phyloP scores from a whole-genome alignment of 2,113 vertebrate species.

The Pardalotus punctatus region DNA sequence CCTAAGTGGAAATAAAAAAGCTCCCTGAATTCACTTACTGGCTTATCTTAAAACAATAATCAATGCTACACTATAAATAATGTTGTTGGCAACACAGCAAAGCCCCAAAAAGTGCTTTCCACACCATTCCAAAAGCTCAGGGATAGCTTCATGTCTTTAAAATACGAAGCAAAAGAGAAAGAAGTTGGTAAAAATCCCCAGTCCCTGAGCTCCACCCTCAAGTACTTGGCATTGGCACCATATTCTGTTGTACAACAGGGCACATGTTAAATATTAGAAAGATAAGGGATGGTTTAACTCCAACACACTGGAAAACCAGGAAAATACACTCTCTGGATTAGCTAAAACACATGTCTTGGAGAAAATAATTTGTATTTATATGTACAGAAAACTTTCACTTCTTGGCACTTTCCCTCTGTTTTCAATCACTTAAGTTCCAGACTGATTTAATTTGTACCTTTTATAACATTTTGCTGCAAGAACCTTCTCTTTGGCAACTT shows the following conservation, averaged over 20 bases:
- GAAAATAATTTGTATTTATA: background rate
- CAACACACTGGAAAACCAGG: background rate
- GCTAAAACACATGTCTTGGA: background rate
- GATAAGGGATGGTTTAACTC: background rate
- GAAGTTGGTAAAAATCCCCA: background rate
- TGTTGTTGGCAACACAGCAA: background rate
- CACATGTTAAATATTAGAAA: background rate
- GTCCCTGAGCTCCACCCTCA: background rate
- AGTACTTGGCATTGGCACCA: background rate
- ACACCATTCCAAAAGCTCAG: background rate
- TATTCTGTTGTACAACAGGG: background rate
- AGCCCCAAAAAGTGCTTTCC: background rate
- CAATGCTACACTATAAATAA: background rate
- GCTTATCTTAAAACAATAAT: background rate
- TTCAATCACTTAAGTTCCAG: background rate
- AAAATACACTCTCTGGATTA: background rate
- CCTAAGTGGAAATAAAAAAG: background rate
- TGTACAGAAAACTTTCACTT: background rate
- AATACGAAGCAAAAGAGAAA: background rate
- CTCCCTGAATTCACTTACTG: background rate
- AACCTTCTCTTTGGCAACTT: background rate
- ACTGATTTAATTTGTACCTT: background rate
- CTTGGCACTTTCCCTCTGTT: background rate
- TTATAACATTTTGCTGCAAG: background rate
- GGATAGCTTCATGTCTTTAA: background rate